A percentile compares a stretch with the other conserved stretches of the same genome.
Evolutionary conservation across 2,888 invertebrate genomes (phyloP).

Genomic region (Pheosia gnoma): DNA sequence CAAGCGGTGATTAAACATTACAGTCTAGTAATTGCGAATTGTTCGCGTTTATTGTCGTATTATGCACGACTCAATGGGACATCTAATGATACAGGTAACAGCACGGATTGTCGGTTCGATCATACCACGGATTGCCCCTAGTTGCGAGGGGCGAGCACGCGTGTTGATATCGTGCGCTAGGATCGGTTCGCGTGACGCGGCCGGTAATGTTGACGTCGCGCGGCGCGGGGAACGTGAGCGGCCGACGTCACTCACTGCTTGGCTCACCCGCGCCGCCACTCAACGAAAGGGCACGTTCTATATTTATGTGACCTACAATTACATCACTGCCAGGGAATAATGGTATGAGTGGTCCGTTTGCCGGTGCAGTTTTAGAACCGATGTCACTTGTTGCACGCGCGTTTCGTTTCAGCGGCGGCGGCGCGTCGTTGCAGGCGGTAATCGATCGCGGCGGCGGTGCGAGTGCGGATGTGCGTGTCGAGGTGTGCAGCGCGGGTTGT

Average conservation of each 20-base stretch:
- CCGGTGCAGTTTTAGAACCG: constrained; percentile 55
- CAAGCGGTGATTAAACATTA: constrained; percentile 43
- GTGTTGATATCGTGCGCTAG: constrained; percentile 65
- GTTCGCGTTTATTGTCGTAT: constrained; percentile 38
- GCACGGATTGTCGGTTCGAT: constrained; percentile 22
- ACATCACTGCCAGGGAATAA: constrained; percentile 64
- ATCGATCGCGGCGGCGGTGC: constrained; percentile 67
- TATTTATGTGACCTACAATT: constrained; percentile 76
- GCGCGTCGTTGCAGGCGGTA: constrained; percentile 55
- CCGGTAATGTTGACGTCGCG: constrained; percentile 78
- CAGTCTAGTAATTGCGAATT: constrained; percentile 31
- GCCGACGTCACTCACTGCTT: constrained; percentile 74
- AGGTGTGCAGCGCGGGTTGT: constrained; percentile 70
- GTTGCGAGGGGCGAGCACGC: constrained; percentile 48
- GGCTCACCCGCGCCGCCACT: constrained; percentile 79
- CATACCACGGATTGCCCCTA: constrained; percentile 40
- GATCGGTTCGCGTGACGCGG: constrained; percentile 66
- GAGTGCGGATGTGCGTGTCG: constrained; percentile 66
- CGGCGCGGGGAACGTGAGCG: constrained; percentile 79
- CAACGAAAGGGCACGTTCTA: constrained; percentile 78
- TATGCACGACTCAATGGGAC: constrained; percentile 24
- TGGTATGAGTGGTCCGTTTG: constrained; percentile 61
- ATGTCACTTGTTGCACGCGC: constrained; percentile 82
- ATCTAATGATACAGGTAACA: constrained; percentile 28
- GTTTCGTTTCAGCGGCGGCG: constrained; percentile 52